These are phyloP conservation scores for Ctenodactylus gundi DNA, from an alignment of 2,113 vertebrate genomes.

Conservation along the genomic window DNA sequence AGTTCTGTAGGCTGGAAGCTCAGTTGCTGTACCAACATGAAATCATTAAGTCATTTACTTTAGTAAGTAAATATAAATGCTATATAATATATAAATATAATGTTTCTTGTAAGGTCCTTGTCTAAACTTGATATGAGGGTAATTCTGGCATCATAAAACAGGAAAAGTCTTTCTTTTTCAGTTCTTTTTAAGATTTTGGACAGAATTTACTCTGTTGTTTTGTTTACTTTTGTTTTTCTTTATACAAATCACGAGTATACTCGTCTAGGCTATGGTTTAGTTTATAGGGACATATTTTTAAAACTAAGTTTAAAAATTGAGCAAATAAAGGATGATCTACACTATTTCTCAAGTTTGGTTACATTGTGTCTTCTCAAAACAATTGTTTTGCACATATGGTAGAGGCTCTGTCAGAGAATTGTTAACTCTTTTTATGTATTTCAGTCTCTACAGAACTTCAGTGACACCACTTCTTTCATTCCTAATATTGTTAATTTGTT, in stretches of 20 bases:
- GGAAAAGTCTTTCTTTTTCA: not conserved
- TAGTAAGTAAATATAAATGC: not conserved
- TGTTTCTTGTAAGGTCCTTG: too few species aligned
- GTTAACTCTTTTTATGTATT: not conserved
- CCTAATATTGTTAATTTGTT: not conserved
- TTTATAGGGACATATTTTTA: not conserved
- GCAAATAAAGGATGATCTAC: not conserved
- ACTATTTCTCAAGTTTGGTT: too few species aligned
- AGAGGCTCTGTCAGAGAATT: not conserved
- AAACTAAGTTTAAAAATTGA: not conserved
- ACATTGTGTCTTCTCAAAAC: not conserved
- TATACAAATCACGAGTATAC: not conserved
- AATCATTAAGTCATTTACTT: not conserved
- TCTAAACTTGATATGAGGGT: too few species aligned
- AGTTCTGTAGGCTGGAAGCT: not conserved
- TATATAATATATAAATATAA: too few species aligned
- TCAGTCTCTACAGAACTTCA: not conserved
- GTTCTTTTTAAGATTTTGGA: not conserved
- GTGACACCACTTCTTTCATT: not conserved
- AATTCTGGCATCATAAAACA: not conserved
- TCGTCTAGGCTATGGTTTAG: not conserved
- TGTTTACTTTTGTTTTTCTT: not conserved
- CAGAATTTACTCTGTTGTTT: not conserved
- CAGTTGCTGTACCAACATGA: not conserved
- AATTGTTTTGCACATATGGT: not conserved